These are phyloP conservation scores for Scotopteryx bipunctaria DNA, from an alignment of 2,888 invertebrate species.

Conservation along the genomic window DNA sequence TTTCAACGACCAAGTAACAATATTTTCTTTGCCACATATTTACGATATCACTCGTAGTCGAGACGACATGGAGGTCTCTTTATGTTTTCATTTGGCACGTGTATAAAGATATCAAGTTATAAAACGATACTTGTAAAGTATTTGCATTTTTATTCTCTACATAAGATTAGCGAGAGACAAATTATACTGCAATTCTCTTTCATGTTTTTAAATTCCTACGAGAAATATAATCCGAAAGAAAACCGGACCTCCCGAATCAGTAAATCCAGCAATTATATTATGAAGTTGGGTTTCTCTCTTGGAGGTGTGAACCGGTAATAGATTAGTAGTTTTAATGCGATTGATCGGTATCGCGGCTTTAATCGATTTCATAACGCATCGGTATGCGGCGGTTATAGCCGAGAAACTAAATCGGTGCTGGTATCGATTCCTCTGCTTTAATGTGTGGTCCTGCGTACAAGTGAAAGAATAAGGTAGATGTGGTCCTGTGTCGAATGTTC, in stretches of 20 bases:
- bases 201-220: conserved; percentile 37
- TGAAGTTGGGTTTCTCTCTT: conserved; percentile 44
- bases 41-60: conserved; percentile 59
- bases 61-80: conserved; percentile 54
- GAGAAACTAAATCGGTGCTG: conserved; percentile 56
- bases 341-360: conserved; percentile 59
- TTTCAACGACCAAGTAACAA: conserved; percentile 60
- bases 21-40: conserved; percentile 68
- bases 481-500: conserved; percentile 39
- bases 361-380: conserved; percentile 62
- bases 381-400: conserved; percentile 54
- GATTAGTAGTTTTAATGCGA: conserved; percentile 59
- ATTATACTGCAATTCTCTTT: conserved; percentile 47
- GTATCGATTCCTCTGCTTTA: conserved; percentile 56
- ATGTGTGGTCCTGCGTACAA: conserved; percentile 65
- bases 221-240: conserved; percentile 34
- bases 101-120: conserved; percentile 62
- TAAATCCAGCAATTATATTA: conserved; percentile 41
- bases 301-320: conserved; percentile 59
- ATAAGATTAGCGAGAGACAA: conserved; percentile 51
- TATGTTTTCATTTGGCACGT: conserved; percentile 58
- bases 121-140: conserved; percentile 48
- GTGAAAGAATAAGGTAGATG: conserved; percentile 52
- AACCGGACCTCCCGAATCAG: conserved; percentile 38
- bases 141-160: conserved; percentile 53